phyloP scores from a whole-genome alignment of 2,797 vertebrate species.

The Etheostoma perlongum region DNA sequence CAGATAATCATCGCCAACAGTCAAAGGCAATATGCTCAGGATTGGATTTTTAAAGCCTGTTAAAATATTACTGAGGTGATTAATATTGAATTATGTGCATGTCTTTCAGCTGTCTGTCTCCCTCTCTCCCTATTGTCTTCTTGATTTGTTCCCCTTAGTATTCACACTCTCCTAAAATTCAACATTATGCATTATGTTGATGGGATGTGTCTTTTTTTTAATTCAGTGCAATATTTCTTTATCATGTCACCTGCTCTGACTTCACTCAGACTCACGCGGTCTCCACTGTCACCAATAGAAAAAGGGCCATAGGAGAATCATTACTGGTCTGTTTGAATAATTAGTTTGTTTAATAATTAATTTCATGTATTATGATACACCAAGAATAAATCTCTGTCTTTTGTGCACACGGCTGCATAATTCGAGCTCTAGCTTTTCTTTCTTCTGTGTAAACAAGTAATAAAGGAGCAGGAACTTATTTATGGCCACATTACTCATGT shows the following conservation, averaged over 20 bases:
- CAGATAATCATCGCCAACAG: constrained; percentile 83
- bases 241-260: constrained; percentile 39
- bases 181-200: constrained; percentile 58
- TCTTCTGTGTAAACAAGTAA: constrained; percentile 62
- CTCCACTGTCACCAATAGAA: constrained; percentile 45
- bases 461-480: constrained; percentile 65
- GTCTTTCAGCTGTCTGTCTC: constrained; percentile 82
- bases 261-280: constrained; percentile 35
- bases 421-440: constrained; percentile 44
- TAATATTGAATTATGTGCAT: constrained; percentile 88
- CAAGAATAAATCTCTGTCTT: constrained; percentile 73
- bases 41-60: constrained; percentile 89
- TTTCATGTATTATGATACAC: constrained; percentile 70
- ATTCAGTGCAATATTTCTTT: constrained; percentile 43
- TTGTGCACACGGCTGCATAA: constrained; percentile 72
- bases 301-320: constrained; percentile 49
- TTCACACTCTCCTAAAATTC: constrained; percentile 41
- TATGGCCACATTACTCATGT: constrained; percentile 72
- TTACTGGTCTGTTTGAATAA: constrained; percentile 59
- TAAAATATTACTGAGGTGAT: constrained; percentile 91
- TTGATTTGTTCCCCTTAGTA: constrained; percentile 57
- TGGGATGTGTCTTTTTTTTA: constrained; percentile 38
- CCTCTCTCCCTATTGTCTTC: constrained; percentile 58
- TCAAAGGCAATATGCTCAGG: constrained; percentile 85
- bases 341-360: constrained; percentile 77